Conservation (phyloP, 2,888 invertebrate genomes). For the Encarsia formosa region DNA sequence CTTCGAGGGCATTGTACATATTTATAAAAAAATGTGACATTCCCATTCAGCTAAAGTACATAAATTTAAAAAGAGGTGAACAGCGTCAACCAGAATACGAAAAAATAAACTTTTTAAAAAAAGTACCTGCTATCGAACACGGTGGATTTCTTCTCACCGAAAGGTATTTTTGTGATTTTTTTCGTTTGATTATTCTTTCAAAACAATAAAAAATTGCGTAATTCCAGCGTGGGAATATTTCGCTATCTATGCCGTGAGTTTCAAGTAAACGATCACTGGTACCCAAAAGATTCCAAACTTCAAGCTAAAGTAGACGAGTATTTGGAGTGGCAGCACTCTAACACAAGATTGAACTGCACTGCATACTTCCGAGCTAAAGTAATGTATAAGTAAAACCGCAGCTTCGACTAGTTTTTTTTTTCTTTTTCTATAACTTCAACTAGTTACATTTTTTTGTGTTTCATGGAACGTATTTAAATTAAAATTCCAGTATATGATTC, state of each 20-base stretch:
- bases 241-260: conserved; percentile 62
- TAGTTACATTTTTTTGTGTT: background rate
- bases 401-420: background rate
- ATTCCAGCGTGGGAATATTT: conserved; percentile 65
- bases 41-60: conserved; percentile 60
- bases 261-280: conserved; percentile 57
- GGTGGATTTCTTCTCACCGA: conserved; percentile 57
- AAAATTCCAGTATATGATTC: conserved; percentile 44
- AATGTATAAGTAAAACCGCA: background rate
- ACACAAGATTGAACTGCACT: conserved; percentile 58
- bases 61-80: conserved; percentile 65
- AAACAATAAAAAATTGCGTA: background rate
- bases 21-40: conserved; percentile 63
- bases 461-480: background rate
- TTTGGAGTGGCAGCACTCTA: conserved; percentile 73
- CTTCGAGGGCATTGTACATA: conserved; percentile 67
- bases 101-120: conserved; percentile 54
- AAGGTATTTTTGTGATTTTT: conserved; percentile 39
- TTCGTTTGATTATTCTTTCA: background rate
- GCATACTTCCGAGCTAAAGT: conserved; percentile 61
- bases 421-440: no score
- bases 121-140: conserved; percentile 59
- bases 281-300: conserved; percentile 59
- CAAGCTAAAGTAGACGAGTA: conserved; percentile 70
- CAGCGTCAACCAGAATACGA: conserved; percentile 48